Evolutionary conservation across 2,888 invertebrate genomes (phyloP).

Genomic region (Eupithecia tripunctaria): DNA sequence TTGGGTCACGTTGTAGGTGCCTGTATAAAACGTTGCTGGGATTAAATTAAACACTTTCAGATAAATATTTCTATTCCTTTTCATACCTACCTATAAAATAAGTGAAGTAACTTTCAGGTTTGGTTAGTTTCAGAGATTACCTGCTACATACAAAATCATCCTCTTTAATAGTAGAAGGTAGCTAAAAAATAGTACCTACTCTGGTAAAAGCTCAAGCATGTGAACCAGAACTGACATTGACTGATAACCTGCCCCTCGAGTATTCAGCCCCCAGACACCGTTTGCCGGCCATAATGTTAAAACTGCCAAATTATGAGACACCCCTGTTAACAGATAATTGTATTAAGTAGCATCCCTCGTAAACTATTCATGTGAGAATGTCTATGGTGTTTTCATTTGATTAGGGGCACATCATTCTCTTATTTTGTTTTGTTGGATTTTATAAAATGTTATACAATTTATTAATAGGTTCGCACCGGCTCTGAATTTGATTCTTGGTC

Average conservation of each 20-base stretch:
- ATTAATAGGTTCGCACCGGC: not conserved
- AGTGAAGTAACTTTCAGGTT: too few relatives aligned
- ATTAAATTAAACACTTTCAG: too few relatives aligned
- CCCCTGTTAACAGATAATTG: constrained; percentile 28
- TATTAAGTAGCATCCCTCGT: constrained; percentile 34
- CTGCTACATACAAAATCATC: not conserved
- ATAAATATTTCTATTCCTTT: too few relatives aligned
- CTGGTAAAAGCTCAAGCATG: constrained; percentile 38
- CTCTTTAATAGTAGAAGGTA: not conserved
- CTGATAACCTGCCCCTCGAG: constrained; percentile 28
- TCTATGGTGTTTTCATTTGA: constrained; percentile 44
- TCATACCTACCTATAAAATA: too few relatives aligned
- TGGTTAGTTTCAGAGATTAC: not conserved
- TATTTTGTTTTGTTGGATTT: constrained; percentile 12
- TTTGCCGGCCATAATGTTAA: constrained; percentile 35
- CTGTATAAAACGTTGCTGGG: too few relatives aligned
- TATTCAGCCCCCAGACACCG: constrained; percentile 14
- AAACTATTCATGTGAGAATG: constrained; percentile 42
- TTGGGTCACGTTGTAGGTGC: too few relatives aligned
- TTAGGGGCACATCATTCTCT: constrained; percentile 32
- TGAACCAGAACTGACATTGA: constrained; percentile 39
- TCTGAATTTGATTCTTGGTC: not conserved
- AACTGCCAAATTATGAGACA: constrained; percentile 26
- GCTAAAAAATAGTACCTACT: constrained; percentile 48
- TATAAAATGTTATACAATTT: not conserved